A percentile compares a stretch with the other conserved stretches of the same genome.
Conservation (phyloP, 2,113 vertebrate genomes). For the Brachypteracias leptosomus region DNA sequence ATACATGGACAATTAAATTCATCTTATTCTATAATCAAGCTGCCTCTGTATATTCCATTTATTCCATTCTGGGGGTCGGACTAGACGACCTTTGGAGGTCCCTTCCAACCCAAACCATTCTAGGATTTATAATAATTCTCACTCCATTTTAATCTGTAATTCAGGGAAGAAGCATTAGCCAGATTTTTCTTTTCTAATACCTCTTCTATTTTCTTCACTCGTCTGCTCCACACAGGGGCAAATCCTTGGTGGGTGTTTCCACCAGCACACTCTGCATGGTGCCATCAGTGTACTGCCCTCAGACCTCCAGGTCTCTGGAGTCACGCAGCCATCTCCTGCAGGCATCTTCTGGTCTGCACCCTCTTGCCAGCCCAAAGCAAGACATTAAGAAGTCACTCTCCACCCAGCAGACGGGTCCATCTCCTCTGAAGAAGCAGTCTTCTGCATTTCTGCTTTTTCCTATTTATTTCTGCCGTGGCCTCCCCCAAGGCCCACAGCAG, state of each 20-base stretch:
- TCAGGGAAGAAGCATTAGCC: constrained; percentile 19
- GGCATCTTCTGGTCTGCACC: neutral
- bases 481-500: neutral
- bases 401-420: neutral
- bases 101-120: too few species aligned
- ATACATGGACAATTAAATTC: constrained; percentile 58
- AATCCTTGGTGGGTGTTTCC: neutral
- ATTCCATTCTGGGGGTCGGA: too few species aligned
- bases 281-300: neutral
- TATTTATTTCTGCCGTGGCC: neutral
- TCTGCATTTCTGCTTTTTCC: neutral
- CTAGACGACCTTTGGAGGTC: too few species aligned
- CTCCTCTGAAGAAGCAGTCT: neutral
- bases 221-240: neutral
- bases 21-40: constrained; percentile 5
- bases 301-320: constrained; percentile 2
- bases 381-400: constrained; percentile 13
- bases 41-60: constrained; percentile 38
- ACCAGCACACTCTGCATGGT: neutral
- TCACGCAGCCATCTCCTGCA: neutral
- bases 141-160: neutral
- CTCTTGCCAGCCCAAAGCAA: neutral
- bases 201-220: neutral
- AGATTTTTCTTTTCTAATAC: neutral
- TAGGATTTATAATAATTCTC: neutral